Percentiles rank a stretch among this genome's conserved stretches.
phyloP scores from a whole-genome alignment of 2,113 vertebrate species.

The Muscicapa adusta region DNA sequence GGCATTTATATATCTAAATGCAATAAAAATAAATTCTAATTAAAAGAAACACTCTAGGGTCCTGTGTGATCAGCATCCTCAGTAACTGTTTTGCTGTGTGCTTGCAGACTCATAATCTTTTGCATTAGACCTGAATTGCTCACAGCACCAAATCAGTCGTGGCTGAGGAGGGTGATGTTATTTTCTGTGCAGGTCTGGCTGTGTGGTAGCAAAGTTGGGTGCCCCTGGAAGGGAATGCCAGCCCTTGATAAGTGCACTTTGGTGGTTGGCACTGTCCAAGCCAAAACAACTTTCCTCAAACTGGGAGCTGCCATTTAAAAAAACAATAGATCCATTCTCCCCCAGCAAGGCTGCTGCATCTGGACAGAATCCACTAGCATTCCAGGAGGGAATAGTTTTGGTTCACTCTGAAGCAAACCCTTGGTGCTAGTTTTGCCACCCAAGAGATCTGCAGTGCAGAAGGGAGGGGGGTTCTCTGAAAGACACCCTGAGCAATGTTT shows the following conservation, averaged over 20 bases:
- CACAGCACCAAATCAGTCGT: not conserved
- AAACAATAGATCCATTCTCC: not conserved
- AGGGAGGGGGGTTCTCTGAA: rapidly evolving
- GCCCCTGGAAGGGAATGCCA: not conserved
- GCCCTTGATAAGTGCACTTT: not conserved
- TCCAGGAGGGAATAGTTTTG: not conserved
- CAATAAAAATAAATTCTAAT: constrained; percentile 44
- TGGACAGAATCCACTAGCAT: not conserved
- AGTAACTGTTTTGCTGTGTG: not conserved
- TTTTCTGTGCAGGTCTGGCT: not conserved
- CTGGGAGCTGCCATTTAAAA: not conserved
- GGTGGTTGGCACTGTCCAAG: not conserved
- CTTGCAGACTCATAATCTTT: constrained; percentile 23
- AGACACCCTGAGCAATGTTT: not conserved
- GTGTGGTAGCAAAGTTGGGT: rapidly evolving
- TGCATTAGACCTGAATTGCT: not conserved
- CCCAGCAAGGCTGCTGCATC: not conserved
- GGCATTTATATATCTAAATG: not conserved
- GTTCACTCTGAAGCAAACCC: not conserved
- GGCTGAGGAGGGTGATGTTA: not conserved
- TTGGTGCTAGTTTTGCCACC: not conserved
- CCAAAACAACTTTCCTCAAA: not conserved
- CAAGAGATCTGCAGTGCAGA: not conserved
- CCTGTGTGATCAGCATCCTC: not conserved
- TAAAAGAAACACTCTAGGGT: not conserved